Evolutionary conservation across 2,113 vertebrate species (phyloP), one percentile per base, ranked within the genome.

Genomic region (Coptodon bakossiorum): DNA sequence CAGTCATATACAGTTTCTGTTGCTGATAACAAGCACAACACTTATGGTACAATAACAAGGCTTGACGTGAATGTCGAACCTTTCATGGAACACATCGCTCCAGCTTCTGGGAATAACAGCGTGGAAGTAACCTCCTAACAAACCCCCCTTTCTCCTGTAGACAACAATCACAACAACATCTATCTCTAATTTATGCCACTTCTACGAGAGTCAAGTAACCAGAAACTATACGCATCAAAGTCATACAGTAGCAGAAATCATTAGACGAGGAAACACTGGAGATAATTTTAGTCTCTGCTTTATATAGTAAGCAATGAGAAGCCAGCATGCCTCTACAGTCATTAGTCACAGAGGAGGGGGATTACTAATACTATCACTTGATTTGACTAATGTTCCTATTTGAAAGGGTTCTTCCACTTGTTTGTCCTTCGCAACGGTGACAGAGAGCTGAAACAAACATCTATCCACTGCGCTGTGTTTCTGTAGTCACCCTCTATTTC

Each of bases 251-350:
- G 96, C 97, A 97, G 97, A 98, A 98, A 97, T 97, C 96, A 97
- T 97, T 97, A 97, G 97, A 68, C 45, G 96, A 97, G 96, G 97
- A 98, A 97, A 97, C 96, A 96, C 97, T 96, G 96, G 97, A 97
- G 97, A 97, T 45, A 73, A 96, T 97, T 97, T 98, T 98, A 97
- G 97, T 97, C 97, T 97, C 96, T 96, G 95, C 96, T 96, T 97
- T 97, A 96, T 78, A 97, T 97, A 54, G 97, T 96, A 96, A 71
- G 73, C 57, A 48, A 78, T 19, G 29, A 87, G 85, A 22, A 40
- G 54, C 73, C 16, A 73, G 45, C 56, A 38, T 54, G 85, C 57
- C 61, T 83, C 82, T 61, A 13, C 40, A 61, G 61, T 40, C 86
- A 88, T 94, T 91, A 82, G 83, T 90, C 85, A 92, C 57, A 59